Conservation (phyloP, 2,888 invertebrate species). For the Notodonta ziczac region DNA sequence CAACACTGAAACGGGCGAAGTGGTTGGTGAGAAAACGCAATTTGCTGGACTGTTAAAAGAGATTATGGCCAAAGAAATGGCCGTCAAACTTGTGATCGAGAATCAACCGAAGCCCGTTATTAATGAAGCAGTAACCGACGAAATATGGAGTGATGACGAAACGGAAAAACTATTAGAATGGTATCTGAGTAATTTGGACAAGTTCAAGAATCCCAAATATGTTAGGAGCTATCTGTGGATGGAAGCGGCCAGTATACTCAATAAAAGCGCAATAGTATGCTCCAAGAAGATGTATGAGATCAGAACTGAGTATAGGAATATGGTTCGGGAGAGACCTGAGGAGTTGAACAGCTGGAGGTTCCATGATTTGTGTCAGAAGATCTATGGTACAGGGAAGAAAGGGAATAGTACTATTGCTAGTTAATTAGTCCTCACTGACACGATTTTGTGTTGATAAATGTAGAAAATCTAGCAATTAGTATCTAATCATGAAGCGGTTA, state of each 20-base stretch:
- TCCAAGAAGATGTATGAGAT: constrained; percentile 77
- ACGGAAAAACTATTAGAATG: constrained; percentile 64
- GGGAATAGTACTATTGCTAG: constrained; percentile 17
- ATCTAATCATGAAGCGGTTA: too few relatives aligned
- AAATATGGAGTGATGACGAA: constrained; percentile 65
- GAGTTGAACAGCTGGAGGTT: constrained; percentile 66
- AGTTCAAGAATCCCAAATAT: constrained; percentile 75
- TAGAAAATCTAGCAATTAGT: too few relatives aligned
- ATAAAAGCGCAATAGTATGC: constrained; percentile 68
- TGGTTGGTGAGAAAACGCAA: constrained; percentile 39
- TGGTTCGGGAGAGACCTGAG: constrained; percentile 62
- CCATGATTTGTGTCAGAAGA: constrained; percentile 71
- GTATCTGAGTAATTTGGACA: constrained; percentile 74
- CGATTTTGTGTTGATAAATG: too few relatives aligned
- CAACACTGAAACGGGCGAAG: constrained; percentile 46
- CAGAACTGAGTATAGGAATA: constrained; percentile 66
- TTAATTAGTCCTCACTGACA: neutral
- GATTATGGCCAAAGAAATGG: constrained; percentile 56
- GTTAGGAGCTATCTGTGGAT: constrained; percentile 72
- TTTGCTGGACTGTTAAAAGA: constrained; percentile 54
- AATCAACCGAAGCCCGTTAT: constrained; percentile 40
- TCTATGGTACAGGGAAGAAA: constrained; percentile 75
- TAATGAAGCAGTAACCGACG: constrained; percentile 41
- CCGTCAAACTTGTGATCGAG: constrained; percentile 52
- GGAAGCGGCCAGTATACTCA: constrained; percentile 63